Evolutionary conservation across 2,888 invertebrate genomes (phyloP), one percentile per base, ranked within the genome.

Genomic region (Chrysolina oricalcia): DNA sequence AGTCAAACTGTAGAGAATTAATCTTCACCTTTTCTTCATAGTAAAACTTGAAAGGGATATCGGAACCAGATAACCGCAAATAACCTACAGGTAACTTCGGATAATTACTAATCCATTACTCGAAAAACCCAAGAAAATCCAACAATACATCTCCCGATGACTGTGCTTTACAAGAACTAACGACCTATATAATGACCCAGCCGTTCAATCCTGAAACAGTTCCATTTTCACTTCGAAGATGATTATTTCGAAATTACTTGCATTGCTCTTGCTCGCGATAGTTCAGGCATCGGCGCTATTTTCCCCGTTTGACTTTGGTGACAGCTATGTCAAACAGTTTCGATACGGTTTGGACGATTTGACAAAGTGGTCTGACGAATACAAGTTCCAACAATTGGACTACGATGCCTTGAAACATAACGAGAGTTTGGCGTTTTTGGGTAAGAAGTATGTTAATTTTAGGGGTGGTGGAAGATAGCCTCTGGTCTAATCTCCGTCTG

Each of bases 231-330:
- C 17, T 27, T 17, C 4, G 17, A 56, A 35, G 62, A 75, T 72
- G 72, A 56, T 74, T n/a, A 48, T 41, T 46, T 50, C 48, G n/a
- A 43, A 50, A 46, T 21, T 59, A 15, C 17, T 43, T 67, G 46
- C 17, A 41, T 65, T 73, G 35, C 63, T 73, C 2, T 40, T 72
- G 8, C 35, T 73, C 15, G 63, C 43, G 35, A 17, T 70, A 19
- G 56, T 56, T 8, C 35, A 46, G 62, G 46, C 40, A 41, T 59
- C 53, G 19, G 76, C 73, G 46, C 67, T 50, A 17, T 72, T 81
- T 11, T 83, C 85, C 1, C 87, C 87, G 0, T 87, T 88, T 73
- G 83, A 85, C 63, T 71, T 86, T 40, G 82, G 86, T 23, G 87
- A 87, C 8, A 81, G 86, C 40, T 87, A 87, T 79, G 80, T 87